Percentiles rank a stretch among this genome's conserved stretches.
Conservation (phyloP, 2,888 invertebrate species). For the Athalia cordata region DNA sequence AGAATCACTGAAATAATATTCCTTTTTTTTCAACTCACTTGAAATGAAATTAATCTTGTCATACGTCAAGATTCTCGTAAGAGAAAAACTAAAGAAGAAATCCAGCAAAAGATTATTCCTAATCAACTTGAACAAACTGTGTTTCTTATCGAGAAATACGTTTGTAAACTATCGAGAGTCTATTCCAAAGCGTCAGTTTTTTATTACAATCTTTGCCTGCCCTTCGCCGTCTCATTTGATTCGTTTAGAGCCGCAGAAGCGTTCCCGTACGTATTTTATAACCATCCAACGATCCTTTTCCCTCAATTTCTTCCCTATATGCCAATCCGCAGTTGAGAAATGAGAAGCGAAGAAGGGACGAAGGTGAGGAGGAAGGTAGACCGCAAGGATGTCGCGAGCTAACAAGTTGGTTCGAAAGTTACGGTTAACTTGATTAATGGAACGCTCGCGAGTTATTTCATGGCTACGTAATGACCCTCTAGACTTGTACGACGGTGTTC, state of each 20-base stretch:
- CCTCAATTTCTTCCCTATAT: slow-evolving; percentile 20
- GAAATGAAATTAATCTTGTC: too few relatives aligned
- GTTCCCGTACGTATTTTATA: too few relatives aligned
- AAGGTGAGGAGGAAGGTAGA: slow-evolving; percentile 6
- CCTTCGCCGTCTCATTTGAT: not conserved
- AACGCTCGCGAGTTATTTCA: slow-evolving; percentile 66
- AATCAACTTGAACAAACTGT: too few relatives aligned
- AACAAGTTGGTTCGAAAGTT: slow-evolving; percentile 63
- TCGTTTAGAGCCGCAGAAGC: not conserved
- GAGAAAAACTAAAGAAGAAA: too few relatives aligned
- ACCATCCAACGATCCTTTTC: not conserved
- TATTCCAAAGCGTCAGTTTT: too few relatives aligned
- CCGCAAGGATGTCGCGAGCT: slow-evolving; percentile 55
- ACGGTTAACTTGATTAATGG: slow-evolving; percentile 67
- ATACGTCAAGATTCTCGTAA: too few relatives aligned
- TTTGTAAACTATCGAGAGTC: too few relatives aligned
- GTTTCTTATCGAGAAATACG: too few relatives aligned
- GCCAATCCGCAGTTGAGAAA: not conserved
- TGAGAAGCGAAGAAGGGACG: not conserved
- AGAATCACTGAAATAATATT: too few relatives aligned
- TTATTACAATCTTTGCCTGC: too few relatives aligned
- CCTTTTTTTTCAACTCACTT: too few relatives aligned
- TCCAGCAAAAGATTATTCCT: too few relatives aligned
- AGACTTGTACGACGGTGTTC: not conserved
- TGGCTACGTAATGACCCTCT: slow-evolving; percentile 64